Base-by-base conservation (phyloP, 1,140 invertebrate species). In the Trypoxylus dichotomus region DNA sequence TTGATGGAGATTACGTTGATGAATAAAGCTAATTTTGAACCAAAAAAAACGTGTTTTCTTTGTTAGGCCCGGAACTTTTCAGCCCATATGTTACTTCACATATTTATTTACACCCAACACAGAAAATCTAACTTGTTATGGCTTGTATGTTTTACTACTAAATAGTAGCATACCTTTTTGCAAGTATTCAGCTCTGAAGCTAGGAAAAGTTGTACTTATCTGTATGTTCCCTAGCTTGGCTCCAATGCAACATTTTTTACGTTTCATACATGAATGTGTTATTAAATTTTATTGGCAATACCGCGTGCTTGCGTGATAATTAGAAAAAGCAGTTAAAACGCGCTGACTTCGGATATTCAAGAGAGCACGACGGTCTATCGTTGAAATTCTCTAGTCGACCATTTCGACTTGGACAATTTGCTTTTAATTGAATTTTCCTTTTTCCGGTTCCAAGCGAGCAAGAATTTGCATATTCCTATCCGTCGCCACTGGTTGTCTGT, bases 341-440 rank as follows among this genome's bases (percentile, higher is more conserved):
- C 47, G 47, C 47, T 54, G 47, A n/a, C 47, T 54, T 54, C 47
- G 15, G 19, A 54, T n/a, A n/a, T 54, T 54, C 47, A 19, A 54
- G 47, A 15, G 6, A 54, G 47, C 32, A 37, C 32, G 32, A 37
- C 15, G 47, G 19, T 19, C 15, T 54, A 54, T 54, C 47, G 5
- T n/a, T 19, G 47, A 54, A 19, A 54, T 15, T 54, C 47, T 54
- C 13, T 19, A n/a, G 19, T 54, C 10, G 47, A 54, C 47, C 47
- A 54, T 54, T 54, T 54, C 47, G 19, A 54, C 47, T 54, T 54
- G 47, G 47, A 54, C 47, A 54, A 54, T 54, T 54, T 54, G 47
- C 47, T 54, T 54, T 54, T 54, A 54, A 54, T 54, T 54, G 47
- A 54, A 54, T 54, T 54, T 54, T 54, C 47, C 47, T 54, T 54